Evolutionary conservation across 1,140 invertebrate genomes (phyloP).

Genomic region (Tyrophagus putrescentiae): DNA sequence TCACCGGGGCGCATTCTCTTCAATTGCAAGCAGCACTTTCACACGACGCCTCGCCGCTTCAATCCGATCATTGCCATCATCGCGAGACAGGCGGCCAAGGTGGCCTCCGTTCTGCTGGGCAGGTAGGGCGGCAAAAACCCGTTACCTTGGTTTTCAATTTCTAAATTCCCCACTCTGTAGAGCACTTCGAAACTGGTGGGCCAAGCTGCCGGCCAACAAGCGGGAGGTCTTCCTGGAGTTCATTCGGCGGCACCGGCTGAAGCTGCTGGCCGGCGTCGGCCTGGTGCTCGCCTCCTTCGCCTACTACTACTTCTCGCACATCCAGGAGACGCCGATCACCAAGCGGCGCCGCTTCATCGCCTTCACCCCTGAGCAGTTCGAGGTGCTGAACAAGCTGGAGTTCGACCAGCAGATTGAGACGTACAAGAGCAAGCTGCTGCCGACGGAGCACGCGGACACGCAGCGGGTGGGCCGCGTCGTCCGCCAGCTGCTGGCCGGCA

Average conservation of each 20-base stretch:
- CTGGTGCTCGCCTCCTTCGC: constrained; percentile 15
- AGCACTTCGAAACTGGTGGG: constrained; percentile 39
- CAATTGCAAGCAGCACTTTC: neutral
- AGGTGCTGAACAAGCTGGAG: constrained; percentile 34
- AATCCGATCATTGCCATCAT: constrained; percentile 25
- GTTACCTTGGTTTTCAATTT: constrained; percentile 9
- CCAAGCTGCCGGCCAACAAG: constrained; percentile 32
- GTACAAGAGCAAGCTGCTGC: constrained; percentile 32
- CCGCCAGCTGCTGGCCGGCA: constrained; percentile 31
- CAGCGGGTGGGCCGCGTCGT: constrained; percentile 32
- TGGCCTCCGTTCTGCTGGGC: constrained; percentile 23
- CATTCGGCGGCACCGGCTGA: constrained; percentile 29
- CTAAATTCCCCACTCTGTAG: constrained; percentile 23
- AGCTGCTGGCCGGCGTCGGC: constrained; percentile 4
- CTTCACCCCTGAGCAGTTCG: constrained; percentile 38
- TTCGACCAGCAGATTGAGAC: constrained; percentile 31
- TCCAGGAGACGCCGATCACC: constrained; percentile 40
- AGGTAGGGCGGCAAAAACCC: constrained; percentile 20
- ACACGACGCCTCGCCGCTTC: constrained; percentile 20
- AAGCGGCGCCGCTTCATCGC: constrained; percentile 40
- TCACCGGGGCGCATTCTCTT: no score
- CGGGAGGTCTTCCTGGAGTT: constrained; percentile 28
- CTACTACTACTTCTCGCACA: constrained; percentile 38
- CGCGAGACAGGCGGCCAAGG: constrained; percentile 22
- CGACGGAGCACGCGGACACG: constrained; percentile 32